Percentiles rank a stretch among this genome's conserved stretches.
Conservation (phyloP, 2,797 vertebrate species). For the Hafferia zeledoni region DNA sequence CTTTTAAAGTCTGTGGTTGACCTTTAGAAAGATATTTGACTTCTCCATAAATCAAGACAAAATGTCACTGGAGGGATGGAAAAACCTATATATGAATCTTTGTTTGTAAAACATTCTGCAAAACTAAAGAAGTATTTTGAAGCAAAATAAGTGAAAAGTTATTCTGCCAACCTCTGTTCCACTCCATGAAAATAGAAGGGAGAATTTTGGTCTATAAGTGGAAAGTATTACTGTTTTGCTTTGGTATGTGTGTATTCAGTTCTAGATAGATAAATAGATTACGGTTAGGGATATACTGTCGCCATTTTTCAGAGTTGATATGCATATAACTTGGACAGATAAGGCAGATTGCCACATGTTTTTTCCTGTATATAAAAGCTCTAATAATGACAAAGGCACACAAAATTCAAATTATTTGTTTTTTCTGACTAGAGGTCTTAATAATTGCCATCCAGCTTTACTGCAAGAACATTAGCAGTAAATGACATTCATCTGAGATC, state of each 20-base stretch:
- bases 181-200: neutral
- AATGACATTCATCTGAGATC: neutral
- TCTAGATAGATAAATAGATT: neutral
- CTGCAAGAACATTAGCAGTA: neutral
- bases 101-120: neutral
- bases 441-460: neutral
- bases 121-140: neutral
- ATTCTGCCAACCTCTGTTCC: neutral
- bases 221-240: constrained; percentile 43
- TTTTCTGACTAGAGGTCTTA: neutral
- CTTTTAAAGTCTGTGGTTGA: neutral
- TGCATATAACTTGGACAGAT: neutral
- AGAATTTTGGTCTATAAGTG: neutral
- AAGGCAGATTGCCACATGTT: neutral
- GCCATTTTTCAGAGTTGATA: neutral
- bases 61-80: neutral
- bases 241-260: neutral
- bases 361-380: neutral
- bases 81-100: neutral
- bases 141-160: constrained; percentile 13
- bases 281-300: neutral
- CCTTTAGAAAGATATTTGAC: neutral
- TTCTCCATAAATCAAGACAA: neutral
- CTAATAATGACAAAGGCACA: neutral
- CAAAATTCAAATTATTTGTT: neutral